A percentile compares a stretch with the other conserved stretches of the same genome.
Evolutionary conservation across 2,797 vertebrate species (phyloP).

Genomic region (Mareca penelope): DNA sequence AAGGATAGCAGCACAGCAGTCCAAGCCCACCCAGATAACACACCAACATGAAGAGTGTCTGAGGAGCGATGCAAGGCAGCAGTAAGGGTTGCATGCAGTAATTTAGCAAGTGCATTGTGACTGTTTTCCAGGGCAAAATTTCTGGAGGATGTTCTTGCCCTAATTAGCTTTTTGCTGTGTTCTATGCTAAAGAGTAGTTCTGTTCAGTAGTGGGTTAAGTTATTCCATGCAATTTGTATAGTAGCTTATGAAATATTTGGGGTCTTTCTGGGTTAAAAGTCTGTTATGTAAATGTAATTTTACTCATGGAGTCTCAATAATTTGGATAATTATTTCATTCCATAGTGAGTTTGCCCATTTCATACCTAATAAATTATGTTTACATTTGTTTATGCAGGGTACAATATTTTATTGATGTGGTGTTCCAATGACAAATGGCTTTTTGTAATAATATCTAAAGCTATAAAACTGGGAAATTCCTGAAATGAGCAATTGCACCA

Average conservation of each 20-base stretch:
- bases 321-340: background rate
- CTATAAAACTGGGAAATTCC: background rate
- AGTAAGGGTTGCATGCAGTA: background rate
- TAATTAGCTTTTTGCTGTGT: background rate
- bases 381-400: background rate
- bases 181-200: background rate
- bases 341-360: background rate
- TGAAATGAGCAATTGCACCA: background rate
- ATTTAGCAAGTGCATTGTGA: background rate
- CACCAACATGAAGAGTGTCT: rapidly evolving
- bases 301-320: background rate
- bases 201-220: background rate
- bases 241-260: background rate
- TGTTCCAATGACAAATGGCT: background rate
- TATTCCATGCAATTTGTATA: background rate
- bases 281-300: background rate
- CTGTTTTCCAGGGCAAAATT: background rate
- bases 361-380: background rate
- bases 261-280: background rate
- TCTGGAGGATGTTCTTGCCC: background rate
- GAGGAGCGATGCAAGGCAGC: background rate
- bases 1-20: background rate
- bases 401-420: background rate
- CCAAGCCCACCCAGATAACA: rapidly evolving
- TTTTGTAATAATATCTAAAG: background rate